Percentiles rank a stretch among this genome's conserved stretches.
These are phyloP conservation scores for Hylaeus volcanicus DNA, from an alignment of 1,140 invertebrate genomes.

Conservation along the genomic window DNA sequence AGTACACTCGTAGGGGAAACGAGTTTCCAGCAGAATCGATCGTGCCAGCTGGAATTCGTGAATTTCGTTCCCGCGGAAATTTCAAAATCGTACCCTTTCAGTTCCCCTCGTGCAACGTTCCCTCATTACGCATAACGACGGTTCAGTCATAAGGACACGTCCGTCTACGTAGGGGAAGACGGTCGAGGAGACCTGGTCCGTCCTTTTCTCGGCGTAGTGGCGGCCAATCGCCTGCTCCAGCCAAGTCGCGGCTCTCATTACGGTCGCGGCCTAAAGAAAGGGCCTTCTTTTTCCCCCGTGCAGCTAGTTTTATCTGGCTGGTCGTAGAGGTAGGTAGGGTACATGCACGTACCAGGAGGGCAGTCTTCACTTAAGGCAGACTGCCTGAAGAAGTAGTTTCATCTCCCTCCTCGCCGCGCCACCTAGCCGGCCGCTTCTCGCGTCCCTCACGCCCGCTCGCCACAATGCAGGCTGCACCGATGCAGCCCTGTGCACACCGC, in stretches of 20 bases:
- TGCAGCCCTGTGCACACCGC: conserved; percentile 53
- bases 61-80: conserved; percentile 31
- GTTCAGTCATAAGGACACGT: conserved; percentile 44
- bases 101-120: conserved; percentile 12
- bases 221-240: conserved; percentile 37
- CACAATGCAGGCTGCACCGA: conserved; percentile 55
- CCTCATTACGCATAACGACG: conserved; percentile 54
- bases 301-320: conserved; percentile 56
- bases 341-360: conserved; percentile 31
- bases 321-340: conserved; percentile 25
- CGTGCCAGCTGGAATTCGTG: neutral
- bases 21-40: neutral
- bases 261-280: conserved; percentile 56
- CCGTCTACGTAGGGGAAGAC: conserved; percentile 26
- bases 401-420: conserved; percentile 15
- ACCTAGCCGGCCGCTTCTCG: conserved; percentile 9
- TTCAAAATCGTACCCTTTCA: conserved; percentile 30
- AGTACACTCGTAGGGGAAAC: too few relatives aligned
- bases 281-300: conserved; percentile 40
- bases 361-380: conserved; percentile 64
- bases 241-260: conserved; percentile 58
- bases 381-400: conserved; percentile 63
- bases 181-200: conserved; percentile 24
- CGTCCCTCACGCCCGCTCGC: neutral
- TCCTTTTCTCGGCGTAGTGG: conserved; percentile 30